Conservation (phyloP, 53 echinoderm and acorn worm species). For the Holothuria leucospilota region DNA sequence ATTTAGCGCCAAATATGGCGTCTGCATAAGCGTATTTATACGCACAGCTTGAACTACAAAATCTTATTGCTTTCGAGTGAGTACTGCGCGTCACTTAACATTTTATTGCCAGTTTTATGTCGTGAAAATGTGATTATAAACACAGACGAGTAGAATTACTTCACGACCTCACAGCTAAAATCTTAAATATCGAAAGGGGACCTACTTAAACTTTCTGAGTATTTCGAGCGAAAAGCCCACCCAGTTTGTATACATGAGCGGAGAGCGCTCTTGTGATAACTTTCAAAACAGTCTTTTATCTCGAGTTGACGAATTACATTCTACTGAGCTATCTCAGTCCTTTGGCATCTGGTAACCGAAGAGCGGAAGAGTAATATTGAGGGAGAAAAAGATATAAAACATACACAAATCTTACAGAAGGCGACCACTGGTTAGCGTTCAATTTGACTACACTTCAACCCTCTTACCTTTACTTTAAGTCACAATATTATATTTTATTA, state of each 20-base stretch:
- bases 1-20: no score
- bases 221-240: conserved; percentile 28
- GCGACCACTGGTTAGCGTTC: no score
- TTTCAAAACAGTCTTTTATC: conserved; percentile 28
- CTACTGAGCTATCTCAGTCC: background rate
- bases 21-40: no score
- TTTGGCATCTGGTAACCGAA: no score
- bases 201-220: conserved; percentile 31
- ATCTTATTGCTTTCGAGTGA: conserved; percentile 27
- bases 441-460: no score
- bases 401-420: no score
- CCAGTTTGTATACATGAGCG: conserved; percentile 25
- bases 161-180: conserved; percentile 23
- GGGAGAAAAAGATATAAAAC: no score
- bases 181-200: conserved; percentile 5
- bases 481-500: no score
- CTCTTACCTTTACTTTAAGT: no score
- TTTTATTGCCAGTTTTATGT: conserved; percentile 41
- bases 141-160: conserved; percentile 23
- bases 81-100: conserved; percentile 38
- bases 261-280: conserved; percentile 20
- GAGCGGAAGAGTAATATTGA: no score
- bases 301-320: conserved; percentile 33
- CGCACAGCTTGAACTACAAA: conserved; percentile 15
- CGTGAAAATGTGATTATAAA: conserved; percentile 42